Evolutionary conservation across 2,797 vertebrate species (phyloP).

Genomic region (Spheniscus humboldti): DNA sequence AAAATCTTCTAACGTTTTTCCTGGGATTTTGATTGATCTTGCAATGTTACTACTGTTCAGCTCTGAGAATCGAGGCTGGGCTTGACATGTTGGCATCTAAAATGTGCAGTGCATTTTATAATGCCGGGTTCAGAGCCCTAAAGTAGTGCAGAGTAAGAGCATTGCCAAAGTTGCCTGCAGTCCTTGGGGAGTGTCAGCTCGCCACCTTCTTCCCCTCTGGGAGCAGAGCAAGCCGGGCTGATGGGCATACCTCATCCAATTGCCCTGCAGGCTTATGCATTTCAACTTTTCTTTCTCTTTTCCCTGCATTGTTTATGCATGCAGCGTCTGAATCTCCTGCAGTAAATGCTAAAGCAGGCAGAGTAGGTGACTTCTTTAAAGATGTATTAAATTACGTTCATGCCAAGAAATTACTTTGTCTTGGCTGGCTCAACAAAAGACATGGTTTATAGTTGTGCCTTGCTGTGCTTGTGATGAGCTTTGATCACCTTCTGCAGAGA

Average conservation of each 20-base stretch:
- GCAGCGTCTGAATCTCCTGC: neutral
- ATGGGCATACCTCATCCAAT: neutral
- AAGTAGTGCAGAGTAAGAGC: neutral
- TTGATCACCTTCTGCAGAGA: neutral
- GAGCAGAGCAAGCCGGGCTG: neutral
- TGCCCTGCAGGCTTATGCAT: neutral
- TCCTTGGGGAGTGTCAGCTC: neutral
- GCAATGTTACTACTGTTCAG: fast-evolving
- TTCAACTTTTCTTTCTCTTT: neutral
- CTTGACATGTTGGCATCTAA: neutral
- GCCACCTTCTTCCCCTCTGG: neutral
- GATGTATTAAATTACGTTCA: neutral
- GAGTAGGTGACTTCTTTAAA: neutral
- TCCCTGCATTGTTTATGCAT: neutral
- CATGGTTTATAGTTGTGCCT: neutral
- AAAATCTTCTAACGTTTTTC: fast-evolving
- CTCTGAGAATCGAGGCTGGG: neutral
- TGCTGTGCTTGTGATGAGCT: slow-evolving; percentile 12
- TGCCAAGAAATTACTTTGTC: slow-evolving; percentile 43
- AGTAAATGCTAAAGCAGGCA: neutral
- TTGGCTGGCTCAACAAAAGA: neutral
- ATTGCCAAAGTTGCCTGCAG: neutral
- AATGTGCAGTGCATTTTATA: neutral
- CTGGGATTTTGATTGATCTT: neutral
- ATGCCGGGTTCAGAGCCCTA: neutral